Base-by-base conservation (phyloP, 2,888 invertebrate species). In the Cabera pusaria region DNA sequence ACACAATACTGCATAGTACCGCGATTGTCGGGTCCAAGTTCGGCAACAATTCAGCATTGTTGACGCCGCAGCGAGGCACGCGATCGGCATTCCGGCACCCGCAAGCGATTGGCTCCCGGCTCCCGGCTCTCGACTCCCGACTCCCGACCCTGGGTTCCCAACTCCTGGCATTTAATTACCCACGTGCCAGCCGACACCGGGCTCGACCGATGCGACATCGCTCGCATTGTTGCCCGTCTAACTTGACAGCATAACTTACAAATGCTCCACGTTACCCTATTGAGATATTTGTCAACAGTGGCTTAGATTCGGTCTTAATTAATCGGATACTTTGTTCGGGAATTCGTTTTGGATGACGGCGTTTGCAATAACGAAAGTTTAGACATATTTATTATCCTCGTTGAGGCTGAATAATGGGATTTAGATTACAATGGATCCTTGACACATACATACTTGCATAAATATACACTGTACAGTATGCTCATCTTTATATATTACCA, bases 141-240 rank as follows among this genome's bases (percentile, higher is more conserved):
- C 49, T 14, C 2, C 14, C 14, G 3, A 14, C 14, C 14, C 14
- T 14, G n/a, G n/a, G n/a, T n/a, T n/a, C 36, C 44, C 39, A 37
- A 49, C 44, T 70, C 63, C 78, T 60, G 87, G 85, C 81, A 88
- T 88, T 87, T 88, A 88, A 87, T 88, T 88, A 88, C 77, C 81
- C 84, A 78, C 85, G 82, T 82, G 75, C 86, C 81, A 56, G 52
- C 35, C 68, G 61, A 65, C 64, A 64, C 70, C 52, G 58, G 56
- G 56, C 60, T 65, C 67, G 63, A 55, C 57, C 71, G 57, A 63
- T 54, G 59, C 71, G 56, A 65, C 75, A 87, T 87, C 62, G 62
- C 69, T 64, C 59, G 65, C 72, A 85, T 88, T 78, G 74, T 77
- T 81, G 57, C 53, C 63, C 64, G 67, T 63, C 69, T 73, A 71